These are phyloP conservation scores for Eurystomus gularis DNA, from an alignment of 2,113 vertebrate genomes.

Conservation along the genomic window DNA sequence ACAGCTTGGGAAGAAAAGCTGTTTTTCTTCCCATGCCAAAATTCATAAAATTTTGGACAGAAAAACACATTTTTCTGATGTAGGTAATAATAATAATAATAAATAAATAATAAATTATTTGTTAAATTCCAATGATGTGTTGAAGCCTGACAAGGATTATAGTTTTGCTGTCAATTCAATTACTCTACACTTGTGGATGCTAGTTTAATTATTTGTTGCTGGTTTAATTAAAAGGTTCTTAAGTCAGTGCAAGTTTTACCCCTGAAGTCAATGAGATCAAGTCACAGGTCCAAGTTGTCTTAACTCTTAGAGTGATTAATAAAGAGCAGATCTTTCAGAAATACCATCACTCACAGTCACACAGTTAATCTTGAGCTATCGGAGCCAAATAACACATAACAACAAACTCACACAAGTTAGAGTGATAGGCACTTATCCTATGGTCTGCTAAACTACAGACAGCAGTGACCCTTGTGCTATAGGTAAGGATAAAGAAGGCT, in stretches of 20 bases:
- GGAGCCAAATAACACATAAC: background rate
- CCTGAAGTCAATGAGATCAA: background rate
- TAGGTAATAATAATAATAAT: constrained; percentile 16
- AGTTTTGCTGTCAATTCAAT: constrained; percentile 33
- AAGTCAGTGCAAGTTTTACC: constrained; percentile 18
- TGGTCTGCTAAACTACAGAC: background rate
- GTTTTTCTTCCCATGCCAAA: constrained; percentile 13
- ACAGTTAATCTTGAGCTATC: background rate
- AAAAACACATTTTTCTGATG: background rate
- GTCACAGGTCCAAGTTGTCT: background rate
- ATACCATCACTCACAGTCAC: background rate
- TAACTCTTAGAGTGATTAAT: background rate
- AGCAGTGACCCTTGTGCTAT: background rate
- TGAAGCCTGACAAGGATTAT: constrained; percentile 5
- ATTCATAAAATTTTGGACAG: background rate
- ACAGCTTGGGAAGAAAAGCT: constrained; percentile 10
- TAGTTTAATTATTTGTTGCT: constrained; percentile 43
- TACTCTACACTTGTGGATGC: background rate
- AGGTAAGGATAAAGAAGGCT: background rate
- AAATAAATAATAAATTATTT: constrained; percentile 10
- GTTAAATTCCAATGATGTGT: background rate
- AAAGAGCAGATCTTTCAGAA: background rate
- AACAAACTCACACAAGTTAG: background rate
- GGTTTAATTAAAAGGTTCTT: background rate
- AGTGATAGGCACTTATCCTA: background rate